Percentiles rank a stretch among this genome's conserved stretches.
These are phyloP conservation scores for Chionis minor DNA, from an alignment of 2,113 vertebrate species.

Conservation along the genomic window DNA sequence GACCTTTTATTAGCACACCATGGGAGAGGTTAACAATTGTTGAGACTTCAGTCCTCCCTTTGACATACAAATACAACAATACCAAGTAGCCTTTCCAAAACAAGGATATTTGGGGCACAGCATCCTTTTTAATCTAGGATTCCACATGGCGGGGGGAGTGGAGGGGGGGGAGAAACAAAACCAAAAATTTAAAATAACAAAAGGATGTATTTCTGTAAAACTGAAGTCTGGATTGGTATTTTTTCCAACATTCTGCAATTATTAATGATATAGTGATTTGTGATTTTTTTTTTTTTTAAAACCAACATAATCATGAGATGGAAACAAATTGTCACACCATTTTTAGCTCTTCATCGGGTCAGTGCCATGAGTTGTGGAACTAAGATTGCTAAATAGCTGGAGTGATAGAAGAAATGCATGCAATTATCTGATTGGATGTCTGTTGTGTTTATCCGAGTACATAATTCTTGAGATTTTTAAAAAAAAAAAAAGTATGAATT, in stretches of 20 bases:
- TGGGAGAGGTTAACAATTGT: slow-evolving; percentile 77
- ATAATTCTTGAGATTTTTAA: background rate
- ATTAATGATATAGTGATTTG: background rate
- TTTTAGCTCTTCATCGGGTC: slow-evolving; percentile 2
- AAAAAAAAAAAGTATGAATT: background rate
- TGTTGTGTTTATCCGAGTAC: background rate
- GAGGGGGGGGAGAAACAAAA: too few species aligned
- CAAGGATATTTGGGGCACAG: slow-evolving; percentile 9
- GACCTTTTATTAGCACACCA: slow-evolving; percentile 75
- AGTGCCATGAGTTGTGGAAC: background rate
- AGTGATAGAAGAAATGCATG: background rate
- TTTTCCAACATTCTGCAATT: background rate
- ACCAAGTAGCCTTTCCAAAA: slow-evolving; percentile 53
- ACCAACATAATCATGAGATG: background rate
- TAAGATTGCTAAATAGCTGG: background rate
- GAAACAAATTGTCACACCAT: background rate
- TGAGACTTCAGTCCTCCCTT: slow-evolving; percentile 62
- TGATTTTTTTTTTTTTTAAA: background rate
- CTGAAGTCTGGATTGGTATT: background rate
- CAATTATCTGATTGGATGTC: background rate
- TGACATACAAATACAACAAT: slow-evolving; percentile 77
- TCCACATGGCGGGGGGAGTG: background rate
- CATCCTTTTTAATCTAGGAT: background rate
- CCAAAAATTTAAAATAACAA: background rate
- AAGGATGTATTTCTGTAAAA: background rate